A percentile compares a stretch with the other conserved stretches of the same genome.
Evolutionary conservation across 1,140 invertebrate species (phyloP).

Genomic region (Lethocerus indicus): DNA sequence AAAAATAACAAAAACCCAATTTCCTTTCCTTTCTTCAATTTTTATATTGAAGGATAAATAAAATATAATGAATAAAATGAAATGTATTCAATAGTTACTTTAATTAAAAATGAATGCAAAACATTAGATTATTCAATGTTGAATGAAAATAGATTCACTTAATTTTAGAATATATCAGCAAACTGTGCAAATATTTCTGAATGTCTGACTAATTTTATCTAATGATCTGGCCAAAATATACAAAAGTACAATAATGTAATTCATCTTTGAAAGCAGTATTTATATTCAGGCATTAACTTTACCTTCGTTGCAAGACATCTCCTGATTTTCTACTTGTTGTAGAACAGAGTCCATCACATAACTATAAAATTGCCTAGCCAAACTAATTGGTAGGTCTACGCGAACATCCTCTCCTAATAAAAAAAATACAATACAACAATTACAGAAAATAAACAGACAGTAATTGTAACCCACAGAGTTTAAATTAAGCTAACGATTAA

Average conservation of each 20-base stretch:
- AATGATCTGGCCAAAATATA: neutral
- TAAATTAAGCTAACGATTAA: neutral
- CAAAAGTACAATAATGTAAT: neutral
- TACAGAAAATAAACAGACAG: neutral
- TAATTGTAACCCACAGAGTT: neutral
- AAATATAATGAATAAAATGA: too few relatives aligned
- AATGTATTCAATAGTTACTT: too few relatives aligned
- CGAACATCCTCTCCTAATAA: constrained; percentile 30
- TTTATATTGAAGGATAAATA: too few relatives aligned
- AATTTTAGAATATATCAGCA: neutral
- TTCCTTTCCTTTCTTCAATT: too few relatives aligned
- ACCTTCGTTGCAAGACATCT: constrained; percentile 28
- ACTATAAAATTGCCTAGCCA: constrained; percentile 46
- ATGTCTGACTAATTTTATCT: neutral
- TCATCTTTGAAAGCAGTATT: too few relatives aligned
- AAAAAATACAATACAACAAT: neutral
- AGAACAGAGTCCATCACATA: constrained; percentile 48
- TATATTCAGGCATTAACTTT: too few relatives aligned
- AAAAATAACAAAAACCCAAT: too few relatives aligned
- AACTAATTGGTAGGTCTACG: constrained; percentile 39
- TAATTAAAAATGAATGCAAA: neutral
- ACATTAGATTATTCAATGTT: neutral
- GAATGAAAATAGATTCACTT: neutral
- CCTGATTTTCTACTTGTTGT: constrained; percentile 38
- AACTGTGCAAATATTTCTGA: neutral